Evolutionary conservation across 2,888 invertebrate species (phyloP), one percentile per base, ranked within the genome.

Genomic region (Chymomyza amoena): DNA sequence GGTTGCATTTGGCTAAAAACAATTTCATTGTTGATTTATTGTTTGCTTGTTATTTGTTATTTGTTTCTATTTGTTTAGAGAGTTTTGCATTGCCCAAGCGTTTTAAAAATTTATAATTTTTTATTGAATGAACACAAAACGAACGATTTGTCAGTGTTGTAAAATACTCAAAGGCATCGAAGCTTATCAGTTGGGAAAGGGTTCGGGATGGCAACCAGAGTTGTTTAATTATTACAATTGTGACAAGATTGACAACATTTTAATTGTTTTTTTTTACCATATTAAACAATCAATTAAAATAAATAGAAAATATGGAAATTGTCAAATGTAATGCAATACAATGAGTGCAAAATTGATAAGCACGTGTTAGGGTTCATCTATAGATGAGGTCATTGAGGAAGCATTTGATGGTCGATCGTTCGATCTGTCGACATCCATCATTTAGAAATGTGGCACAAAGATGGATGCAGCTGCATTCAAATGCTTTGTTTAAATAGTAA

Each of bases 231-330:
- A 81, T 86, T 81, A 73, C 72, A 70, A 75, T 75, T 84, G 76
- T 74, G 84, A 75, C 79, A 81, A 81, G 76, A 86, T 79, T 76
- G 79, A 75, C 80, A 73, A 71, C 77, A 73, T 76, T 76, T 57
- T 80, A 3, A 25, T 3, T 25, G 25, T 2, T 71, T 51, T 72
- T 73, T 72, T 45, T 32, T 32, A 4, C 1, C 32, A 7, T 32
- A 87, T 87, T 87, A 84, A 84, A 81, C 83, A 88, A 87, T 87
- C 84, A 85, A 87, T 84, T 84, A 78, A 81, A 87, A 84, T 85
- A 87, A 83, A 85, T 84, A 79, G 75, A 75, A 84, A 76, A 72
- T 72, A 83, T 87, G 28, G 56, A 25, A 62, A 68, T 81, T 73
- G 68, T 69, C 76, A 77, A 80, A 80, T 84, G 79, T 84, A 85